Evolutionary conservation across 1,140 invertebrate genomes (phyloP).

Genomic region (Luehdorfia chinensis): DNA sequence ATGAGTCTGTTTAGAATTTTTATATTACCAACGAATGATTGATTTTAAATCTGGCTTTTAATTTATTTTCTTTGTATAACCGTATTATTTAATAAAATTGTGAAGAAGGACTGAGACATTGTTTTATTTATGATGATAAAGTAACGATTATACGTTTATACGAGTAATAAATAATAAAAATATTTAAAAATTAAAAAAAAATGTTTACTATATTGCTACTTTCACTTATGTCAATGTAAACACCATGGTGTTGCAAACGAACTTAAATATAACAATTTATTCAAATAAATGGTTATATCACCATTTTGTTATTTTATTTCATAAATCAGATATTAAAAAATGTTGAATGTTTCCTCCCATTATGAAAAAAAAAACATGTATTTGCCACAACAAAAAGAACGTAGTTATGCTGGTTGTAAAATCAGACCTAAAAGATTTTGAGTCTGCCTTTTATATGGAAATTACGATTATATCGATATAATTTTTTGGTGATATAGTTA

Average conservation of each 20-base stretch:
- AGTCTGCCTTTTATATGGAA: too few species aligned
- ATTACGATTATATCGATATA: too few species aligned
- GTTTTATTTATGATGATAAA: slow-evolving; percentile 63
- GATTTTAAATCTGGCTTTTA: slow-evolving; percentile 72
- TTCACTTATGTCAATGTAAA: slow-evolving; percentile 63
- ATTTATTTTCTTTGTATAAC: slow-evolving; percentile 76
- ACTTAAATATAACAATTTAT: slow-evolving; percentile 71
- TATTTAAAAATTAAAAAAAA: slow-evolving; percentile 26
- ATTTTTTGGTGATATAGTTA: too few species aligned
- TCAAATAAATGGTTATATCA: slow-evolving; percentile 75
- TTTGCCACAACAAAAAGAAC: too few species aligned
- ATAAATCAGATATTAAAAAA: too few species aligned
- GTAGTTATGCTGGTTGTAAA: too few species aligned
- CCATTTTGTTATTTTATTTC: slow-evolving; percentile 51
- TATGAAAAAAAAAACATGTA: too few species aligned
- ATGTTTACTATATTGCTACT: slow-evolving; percentile 62
- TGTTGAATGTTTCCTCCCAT: too few species aligned
- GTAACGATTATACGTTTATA: slow-evolving; percentile 33
- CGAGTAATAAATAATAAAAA: slow-evolving; percentile 24
- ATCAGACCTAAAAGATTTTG: too few species aligned
- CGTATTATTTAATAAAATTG: slow-evolving; percentile 73
- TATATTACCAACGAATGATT: slow-evolving; percentile 75
- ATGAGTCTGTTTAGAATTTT: slow-evolving; percentile 73
- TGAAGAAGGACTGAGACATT: slow-evolving; percentile 69
- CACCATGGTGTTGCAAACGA: slow-evolving; percentile 73